Percentiles rank a stretch among this genome's conserved stretches.
Evolutionary conservation across 2,888 invertebrate species (phyloP).

Genomic region (Phortica okadai): DNA sequence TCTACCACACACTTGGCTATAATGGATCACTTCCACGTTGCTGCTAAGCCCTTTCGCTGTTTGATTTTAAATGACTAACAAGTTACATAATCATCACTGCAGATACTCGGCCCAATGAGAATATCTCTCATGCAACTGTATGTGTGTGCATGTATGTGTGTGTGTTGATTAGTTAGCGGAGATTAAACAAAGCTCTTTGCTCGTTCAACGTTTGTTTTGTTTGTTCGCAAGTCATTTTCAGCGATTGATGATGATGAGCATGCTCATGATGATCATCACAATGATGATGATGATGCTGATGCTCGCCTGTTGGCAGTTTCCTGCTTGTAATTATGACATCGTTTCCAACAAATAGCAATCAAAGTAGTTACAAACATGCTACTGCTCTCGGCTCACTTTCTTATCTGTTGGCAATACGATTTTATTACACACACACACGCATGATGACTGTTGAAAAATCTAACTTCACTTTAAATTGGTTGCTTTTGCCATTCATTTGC

Average conservation of each 20-base stretch:
- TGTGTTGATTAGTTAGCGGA: background rate
- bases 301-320: background rate
- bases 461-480: background rate
- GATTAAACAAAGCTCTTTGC: constrained; percentile 17
- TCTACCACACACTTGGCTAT: constrained; percentile 9
- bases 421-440: no score
- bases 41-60: constrained; percentile 10
- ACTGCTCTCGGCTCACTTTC: no score
- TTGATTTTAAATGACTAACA: constrained; percentile 32
- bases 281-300: background rate
- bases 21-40: constrained; percentile 33
- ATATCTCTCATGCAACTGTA: background rate
- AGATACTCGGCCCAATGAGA: background rate
- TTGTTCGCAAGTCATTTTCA: constrained; percentile 31
- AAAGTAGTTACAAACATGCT: background rate
- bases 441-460: background rate
- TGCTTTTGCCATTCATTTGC: background rate
- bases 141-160: background rate
- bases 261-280: background rate
- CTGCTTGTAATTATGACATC: constrained; percentile 23
- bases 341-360: constrained; percentile 1
- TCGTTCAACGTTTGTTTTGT: background rate
- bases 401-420: no score
- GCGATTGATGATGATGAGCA: constrained; percentile 21
- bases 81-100: constrained; percentile 24